A percentile compares a stretch with the other conserved stretches of the same genome.
Conservation (phyloP, 2,113 vertebrate genomes). For the Nyctibius bracteatus region DNA sequence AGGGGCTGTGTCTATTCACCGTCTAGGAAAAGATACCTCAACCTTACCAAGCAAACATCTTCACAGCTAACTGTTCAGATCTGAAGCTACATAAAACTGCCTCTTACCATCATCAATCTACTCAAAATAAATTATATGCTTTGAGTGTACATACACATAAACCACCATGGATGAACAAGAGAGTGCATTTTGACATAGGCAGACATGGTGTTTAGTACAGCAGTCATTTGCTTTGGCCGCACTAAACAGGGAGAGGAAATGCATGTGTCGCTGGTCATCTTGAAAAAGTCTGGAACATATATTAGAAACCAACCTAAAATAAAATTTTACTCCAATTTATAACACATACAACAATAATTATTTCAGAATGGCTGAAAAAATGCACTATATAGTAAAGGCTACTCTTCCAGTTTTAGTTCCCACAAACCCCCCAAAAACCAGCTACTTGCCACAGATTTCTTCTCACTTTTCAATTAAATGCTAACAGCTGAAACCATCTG, state of each 20-base stretch:
- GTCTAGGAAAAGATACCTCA: neutral
- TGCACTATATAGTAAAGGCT: neutral
- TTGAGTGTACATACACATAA: too few relatives aligned
- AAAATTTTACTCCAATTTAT: neutral
- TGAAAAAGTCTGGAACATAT: neutral
- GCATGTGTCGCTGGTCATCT: neutral
- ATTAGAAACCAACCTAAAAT: neutral
- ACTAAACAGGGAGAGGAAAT: neutral
- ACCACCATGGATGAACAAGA: fast-evolving
- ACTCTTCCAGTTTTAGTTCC: neutral
- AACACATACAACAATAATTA: neutral
- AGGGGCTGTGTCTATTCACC: too few relatives aligned
- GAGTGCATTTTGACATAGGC: neutral
- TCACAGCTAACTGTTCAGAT: neutral
- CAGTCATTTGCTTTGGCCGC: neutral
- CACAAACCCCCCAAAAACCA: neutral
- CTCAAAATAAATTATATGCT: neutral
- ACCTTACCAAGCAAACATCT: neutral
- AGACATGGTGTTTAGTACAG: neutral
- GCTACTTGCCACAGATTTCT: neutral
- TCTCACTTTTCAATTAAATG: neutral
- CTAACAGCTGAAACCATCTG: neutral
- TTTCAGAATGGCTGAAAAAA: neutral
- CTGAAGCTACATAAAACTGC: neutral
- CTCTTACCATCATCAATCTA: neutral